Evolutionary conservation across 1,140 invertebrate genomes (phyloP), one percentile per base, ranked within the genome.

Genomic region (Pseudomyrmex gracilis): DNA sequence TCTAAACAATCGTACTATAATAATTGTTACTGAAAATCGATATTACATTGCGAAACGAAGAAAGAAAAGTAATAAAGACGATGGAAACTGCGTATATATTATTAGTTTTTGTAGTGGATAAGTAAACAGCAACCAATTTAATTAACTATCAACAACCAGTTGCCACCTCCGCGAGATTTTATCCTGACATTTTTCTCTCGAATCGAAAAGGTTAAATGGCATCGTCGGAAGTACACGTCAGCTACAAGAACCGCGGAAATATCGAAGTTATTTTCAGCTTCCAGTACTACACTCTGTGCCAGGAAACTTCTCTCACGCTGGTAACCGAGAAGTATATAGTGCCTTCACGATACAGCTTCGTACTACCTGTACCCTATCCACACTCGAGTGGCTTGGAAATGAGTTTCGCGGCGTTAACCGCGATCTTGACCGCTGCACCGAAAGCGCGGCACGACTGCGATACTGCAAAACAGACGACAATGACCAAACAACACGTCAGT

Each of bases 361-460:
- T 45, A 82, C 70, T 74, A 24, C 78, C 70, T 82, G 78, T 34
- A 34, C 34, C 34, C 34, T 34, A 34, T 74, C 60, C 47, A 73
- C 78, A 64, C 68, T 64, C 58, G 68, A 73, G 49, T 82, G 53
- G 49, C 68, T 82, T 71, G 68, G 70, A 82, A 82, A 82, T 74
- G 70, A 82, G 70, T 82, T 82, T 43, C 60, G 78, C n/a, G 58
- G 68, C 47, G 78, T 82, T 82, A 82, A 82, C 78, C 47, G 49
- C 60, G 78, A 80, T 80, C 76, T 80, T 80, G 76, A 80, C 76
- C 76, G 66, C 76, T 15, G 34, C 63, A 78, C 51, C 51, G 63
- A 70, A 55, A 78, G 76, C 51, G 43, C 51, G 53, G 15, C 47
- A 70, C 58, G 24, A 45, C 53, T 70, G 13, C 66, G 22, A 80